Evolutionary conservation across 1,140 invertebrate species (phyloP), one percentile per base, ranked within the genome.

Genomic region (Drosophila suzukii): DNA sequence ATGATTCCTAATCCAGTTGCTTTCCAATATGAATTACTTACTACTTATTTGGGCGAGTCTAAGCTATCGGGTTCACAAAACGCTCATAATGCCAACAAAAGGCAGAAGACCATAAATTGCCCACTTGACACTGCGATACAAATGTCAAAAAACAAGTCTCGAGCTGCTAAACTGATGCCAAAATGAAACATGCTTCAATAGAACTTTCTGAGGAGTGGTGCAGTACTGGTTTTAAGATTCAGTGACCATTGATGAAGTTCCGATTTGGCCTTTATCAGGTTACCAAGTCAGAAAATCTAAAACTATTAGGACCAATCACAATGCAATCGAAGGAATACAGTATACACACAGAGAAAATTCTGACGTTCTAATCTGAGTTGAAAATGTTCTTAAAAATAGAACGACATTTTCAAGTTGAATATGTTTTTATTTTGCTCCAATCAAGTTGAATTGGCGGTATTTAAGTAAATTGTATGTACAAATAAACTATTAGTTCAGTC

Each of bases 61-160:
- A 47, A 55, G 34, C 55, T 74, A 66, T 58, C 49, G 65, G 34
- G 27, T 41, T 43, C 51, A 70, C 43, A 49, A 17, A 57, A 32
- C 12, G 20, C 27, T 54, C 65, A 70, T 71, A 71, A 71, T 41
- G 53, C 63, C 36, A 66, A 41, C 60, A 34, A 51, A 66, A 51
- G 61, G 7, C 65, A 71, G 53, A 12, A 12, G 66, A 12, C 65
- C 53, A 71, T 71, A 58, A 71, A 71, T 71, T 71, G 36, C 20
- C 43, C 44, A 10, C 44, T 49, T 43, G 43, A 50, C 67, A 41
- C 51, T 27, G 65, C 65, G 36, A 71, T 27, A 58, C 65, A 57
- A 71, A 71, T 71, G 67, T 71, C 67, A 71, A 71, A 71, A 71
- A 71, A 71, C 67, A 32, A 36, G 67, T 71, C 36, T 70, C n/a